A percentile compares a stretch with the other conserved stretches of the same genome.
phyloP scores from a whole-genome alignment of 2,797 vertebrate genomes.

The Tokudaia tokunoshimensis region DNA sequence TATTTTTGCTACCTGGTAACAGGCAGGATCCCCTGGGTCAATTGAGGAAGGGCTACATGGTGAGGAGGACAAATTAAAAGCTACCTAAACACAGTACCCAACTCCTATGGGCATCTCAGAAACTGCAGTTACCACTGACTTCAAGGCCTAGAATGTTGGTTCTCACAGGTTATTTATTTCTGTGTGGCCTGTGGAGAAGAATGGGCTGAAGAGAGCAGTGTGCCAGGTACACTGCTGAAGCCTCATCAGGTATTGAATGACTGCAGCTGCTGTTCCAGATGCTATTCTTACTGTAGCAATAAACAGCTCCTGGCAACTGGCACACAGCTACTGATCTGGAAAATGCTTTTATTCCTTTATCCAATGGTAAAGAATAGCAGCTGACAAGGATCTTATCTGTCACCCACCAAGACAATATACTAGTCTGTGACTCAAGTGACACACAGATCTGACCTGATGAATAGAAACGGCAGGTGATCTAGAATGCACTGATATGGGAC shows the following conservation, averaged over 20 bases:
- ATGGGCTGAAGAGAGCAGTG: not conserved
- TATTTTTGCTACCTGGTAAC: not conserved
- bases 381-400: slow-evolving; percentile 31
- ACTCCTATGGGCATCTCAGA: not conserved
- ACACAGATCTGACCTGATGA: not conserved
- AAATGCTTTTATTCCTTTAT: slow-evolving; percentile 43
- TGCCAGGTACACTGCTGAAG: not conserved
- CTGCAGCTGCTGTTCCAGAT: slow-evolving; percentile 27
- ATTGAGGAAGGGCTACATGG: not conserved
- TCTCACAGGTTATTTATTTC: not conserved
- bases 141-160: not conserved
- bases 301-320: slow-evolving; percentile 37
- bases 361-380: slow-evolving; percentile 5
- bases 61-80: not conserved
- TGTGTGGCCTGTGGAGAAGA: not conserved
- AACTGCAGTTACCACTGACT: not conserved
- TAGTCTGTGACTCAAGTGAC: not conserved
- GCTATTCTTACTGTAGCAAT: slow-evolving; percentile 29
- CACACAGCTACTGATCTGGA: not conserved
- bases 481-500: not conserved
- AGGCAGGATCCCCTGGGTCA: not conserved
- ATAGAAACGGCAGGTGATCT: not conserved
- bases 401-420: not conserved
- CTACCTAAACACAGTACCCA: not conserved
- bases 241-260: not conserved